Evolutionary conservation across 2,888 invertebrate species (phyloP), one percentile per base, ranked within the genome.

Genomic region (Eupithecia vulgata): DNA sequence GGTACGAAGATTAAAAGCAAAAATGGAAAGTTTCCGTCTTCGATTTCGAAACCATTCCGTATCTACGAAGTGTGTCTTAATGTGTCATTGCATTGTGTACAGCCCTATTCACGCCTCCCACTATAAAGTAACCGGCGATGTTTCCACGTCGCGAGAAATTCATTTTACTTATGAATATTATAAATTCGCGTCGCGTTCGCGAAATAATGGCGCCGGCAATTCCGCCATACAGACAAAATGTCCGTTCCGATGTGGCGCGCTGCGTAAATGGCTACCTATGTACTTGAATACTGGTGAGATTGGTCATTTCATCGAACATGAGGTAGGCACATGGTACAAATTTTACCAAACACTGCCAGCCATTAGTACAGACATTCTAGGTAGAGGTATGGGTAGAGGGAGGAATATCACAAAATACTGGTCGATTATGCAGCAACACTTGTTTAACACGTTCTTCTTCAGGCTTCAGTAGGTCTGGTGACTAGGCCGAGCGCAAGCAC

Each of bases 141-240:
- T 76, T 74, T 74, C 76, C 68, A 74, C 67, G 75, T 76, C 73
- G 75, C 71, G 61, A 79, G 80, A 83, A 87, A 86, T 88, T 86
- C 81, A 86, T 88, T 86, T 85, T 87, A 83, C 84, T 86, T 85
- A 87, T 85, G 86, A 87, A 87, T 86, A 87, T 88, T 88, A 87
- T 84, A 85, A 86, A 87, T 87, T 87, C 86, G 67, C 72, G 83
- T 82, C 85, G 80, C 84, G 86, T 85, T 75, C 78, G 79, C 81
- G 77, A 76, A 81, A 85, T 84, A 85, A 83, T 81, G 81, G 73
- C 72, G 66, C 71, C 76, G 76, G 76, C 80, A 74, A 75, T 71
- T 73, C 69, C 57, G 68, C 21, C 40, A 40, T 25, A 25, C 25
- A 25, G 57, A 64, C 64, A 35, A 64, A n/a, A 37, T 64, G 64